Conservation (phyloP, 2,113 vertebrate species). For the Lophius piscatorius region DNA sequence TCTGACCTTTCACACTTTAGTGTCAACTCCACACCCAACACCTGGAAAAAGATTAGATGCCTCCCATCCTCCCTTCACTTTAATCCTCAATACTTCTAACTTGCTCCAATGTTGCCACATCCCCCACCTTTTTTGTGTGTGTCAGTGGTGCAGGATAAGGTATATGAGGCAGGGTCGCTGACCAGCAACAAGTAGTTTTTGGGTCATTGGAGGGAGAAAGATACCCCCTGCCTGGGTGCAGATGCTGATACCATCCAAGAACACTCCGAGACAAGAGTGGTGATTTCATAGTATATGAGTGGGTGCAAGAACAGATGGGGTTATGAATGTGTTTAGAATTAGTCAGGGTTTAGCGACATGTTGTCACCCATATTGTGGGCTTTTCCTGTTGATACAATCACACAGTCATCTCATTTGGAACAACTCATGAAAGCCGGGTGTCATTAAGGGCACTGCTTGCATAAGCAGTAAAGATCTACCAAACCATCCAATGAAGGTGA, state of each 20-base stretch:
- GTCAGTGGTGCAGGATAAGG: constrained; percentile 24
- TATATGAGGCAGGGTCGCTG: constrained; percentile 40
- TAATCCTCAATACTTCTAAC: no score
- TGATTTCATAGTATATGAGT: constrained; percentile 58
- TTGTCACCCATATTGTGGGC: no score
- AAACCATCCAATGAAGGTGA: constrained; percentile 14
- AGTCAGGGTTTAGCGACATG: no score
- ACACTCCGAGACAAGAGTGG: constrained; percentile 45
- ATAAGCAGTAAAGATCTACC: constrained; percentile 4
- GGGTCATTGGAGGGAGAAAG: constrained; percentile 32
- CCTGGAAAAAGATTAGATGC: constrained; percentile 46
- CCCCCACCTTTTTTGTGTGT: no score
- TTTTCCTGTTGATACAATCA: no score
- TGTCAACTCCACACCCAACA: constrained; percentile 38
- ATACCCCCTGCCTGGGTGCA: constrained; percentile 41
- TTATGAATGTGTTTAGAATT: constrained; percentile 9
- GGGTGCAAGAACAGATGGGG: constrained; percentile 1
- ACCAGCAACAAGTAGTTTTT: constrained; percentile 32
- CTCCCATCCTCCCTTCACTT: constrained; percentile 1
- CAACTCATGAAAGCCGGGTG: no score
- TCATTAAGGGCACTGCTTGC: not conserved
- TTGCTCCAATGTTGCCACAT: no score
- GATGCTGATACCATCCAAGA: constrained; percentile 62
- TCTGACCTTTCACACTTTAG: constrained; percentile 68
- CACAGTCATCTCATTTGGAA: no score